Conservation (phyloP, 53 echinoderm and acorn worm species). For the Stichopus horrens region DNA sequence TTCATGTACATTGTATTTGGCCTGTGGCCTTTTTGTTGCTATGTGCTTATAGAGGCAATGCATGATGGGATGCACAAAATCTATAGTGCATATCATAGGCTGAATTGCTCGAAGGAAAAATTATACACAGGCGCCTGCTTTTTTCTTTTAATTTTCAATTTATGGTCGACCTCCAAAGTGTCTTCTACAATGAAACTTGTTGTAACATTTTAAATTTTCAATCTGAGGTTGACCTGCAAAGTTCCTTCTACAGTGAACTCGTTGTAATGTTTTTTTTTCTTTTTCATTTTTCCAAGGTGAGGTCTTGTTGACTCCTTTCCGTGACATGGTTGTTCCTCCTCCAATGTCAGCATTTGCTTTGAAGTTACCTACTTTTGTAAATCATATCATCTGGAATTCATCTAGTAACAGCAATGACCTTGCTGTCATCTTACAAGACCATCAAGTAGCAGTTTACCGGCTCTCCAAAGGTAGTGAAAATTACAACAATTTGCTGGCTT, state of each 20-base stretch:
- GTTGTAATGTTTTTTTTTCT: background rate
- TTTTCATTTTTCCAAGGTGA: constrained; percentile 61
- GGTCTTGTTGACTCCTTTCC: constrained; percentile 85
- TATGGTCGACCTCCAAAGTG: no score
- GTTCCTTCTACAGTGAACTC: background rate
- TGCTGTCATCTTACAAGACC: constrained; percentile 76
- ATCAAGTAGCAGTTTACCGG: constrained; percentile 68
- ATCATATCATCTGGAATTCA: constrained; percentile 80
- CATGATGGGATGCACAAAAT: no score
- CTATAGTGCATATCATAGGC: no score
- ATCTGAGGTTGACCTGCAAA: no score
- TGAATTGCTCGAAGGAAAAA: no score
- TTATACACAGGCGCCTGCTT: background rate
- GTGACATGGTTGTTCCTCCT: constrained; percentile 91
- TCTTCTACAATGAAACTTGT: background rate
- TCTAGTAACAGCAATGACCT: constrained; percentile 79
- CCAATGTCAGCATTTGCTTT: constrained; percentile 88
- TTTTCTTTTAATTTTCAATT: background rate
- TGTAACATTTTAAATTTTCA: background rate
- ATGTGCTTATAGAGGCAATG: no score
- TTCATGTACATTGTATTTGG: no score
- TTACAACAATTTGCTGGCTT: no score
- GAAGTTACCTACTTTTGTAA: constrained; percentile 77
- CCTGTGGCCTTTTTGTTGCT: no score
- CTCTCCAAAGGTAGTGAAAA: constrained; percentile 10